Percentiles rank a stretch among this genome's conserved stretches.
phyloP scores from a whole-genome alignment of 1,140 invertebrate species.

The Ganaspis sp. region DNA sequence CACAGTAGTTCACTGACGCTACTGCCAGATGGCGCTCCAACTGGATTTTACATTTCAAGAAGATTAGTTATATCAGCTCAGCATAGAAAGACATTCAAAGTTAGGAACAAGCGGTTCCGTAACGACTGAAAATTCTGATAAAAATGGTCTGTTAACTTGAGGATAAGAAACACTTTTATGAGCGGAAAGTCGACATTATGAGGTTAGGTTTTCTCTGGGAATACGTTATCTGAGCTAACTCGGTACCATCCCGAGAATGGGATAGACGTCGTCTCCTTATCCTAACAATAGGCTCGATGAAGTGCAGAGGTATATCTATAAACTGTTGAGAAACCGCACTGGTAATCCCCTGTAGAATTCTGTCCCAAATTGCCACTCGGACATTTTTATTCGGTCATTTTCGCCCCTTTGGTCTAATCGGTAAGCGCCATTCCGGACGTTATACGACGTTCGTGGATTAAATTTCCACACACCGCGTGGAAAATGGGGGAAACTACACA shows the following conservation, averaged over 20 bases:
- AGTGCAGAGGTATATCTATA: background rate
- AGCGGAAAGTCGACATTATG: background rate
- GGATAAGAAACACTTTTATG: conserved; percentile 19
- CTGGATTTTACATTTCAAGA: no score
- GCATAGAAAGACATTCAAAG: background rate
- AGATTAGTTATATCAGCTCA: no score
- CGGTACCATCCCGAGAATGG: conserved; percentile 1
- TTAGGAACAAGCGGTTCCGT: background rate
- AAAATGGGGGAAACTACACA: conserved; percentile 14
- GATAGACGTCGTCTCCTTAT: conserved; percentile 14
- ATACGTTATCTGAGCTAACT: conserved; percentile 15
- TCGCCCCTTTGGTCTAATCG: conserved; percentile 19
- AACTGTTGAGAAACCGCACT: conserved; percentile 11
- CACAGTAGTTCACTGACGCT: background rate
- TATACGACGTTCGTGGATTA: conserved; percentile 27
- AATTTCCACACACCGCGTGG: conserved; percentile 8
- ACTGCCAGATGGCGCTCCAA: background rate
- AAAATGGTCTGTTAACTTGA: conserved; percentile 18
- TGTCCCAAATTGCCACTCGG: conserved; percentile 25
- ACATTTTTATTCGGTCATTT: conserved; percentile 23
- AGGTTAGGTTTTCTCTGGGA: conserved; percentile 12
- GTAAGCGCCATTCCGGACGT: conserved; percentile 2
- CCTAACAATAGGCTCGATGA: conserved; percentile 1
- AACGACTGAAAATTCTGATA: background rate
- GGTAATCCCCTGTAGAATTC: background rate